Percentiles rank a stretch among this genome's conserved stretches.
Conservation (phyloP, 2,113 vertebrate genomes). For the Triplophysa dalaica region DNA sequence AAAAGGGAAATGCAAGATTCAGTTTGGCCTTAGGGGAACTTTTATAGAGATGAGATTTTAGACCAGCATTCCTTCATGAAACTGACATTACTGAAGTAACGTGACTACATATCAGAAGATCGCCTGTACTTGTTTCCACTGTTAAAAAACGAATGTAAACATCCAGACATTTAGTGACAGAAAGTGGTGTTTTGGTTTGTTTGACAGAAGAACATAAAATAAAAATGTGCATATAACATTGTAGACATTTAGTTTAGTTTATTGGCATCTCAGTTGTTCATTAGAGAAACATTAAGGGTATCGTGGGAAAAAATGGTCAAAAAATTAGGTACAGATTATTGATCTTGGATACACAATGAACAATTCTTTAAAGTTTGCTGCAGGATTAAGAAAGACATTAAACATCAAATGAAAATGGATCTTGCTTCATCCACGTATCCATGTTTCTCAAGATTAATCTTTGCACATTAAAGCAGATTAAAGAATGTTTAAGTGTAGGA, state of each 20-base stretch:
- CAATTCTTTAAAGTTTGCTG: no score
- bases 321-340: not conserved
- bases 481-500: no score
- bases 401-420: no score
- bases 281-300: not conserved
- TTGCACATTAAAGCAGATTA: no score
- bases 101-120: not conserved
- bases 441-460: no score
- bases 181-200: not conserved
- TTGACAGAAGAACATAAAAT: not conserved
- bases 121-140: not conserved
- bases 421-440: no score
- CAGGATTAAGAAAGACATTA: no score
- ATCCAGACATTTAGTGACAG: no score
- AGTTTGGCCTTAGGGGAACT: not conserved
- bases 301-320: not conserved
- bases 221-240: not conserved
- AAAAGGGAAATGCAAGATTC: conserved; percentile 10
- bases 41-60: not conserved
- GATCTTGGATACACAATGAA: not conserved
- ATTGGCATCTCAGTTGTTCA: not conserved
- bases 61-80: not conserved
- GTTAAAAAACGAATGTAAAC: not conserved
- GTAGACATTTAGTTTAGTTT: not conserved
- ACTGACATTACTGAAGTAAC: not conserved